Base-by-base conservation (phyloP, 1,140 invertebrate genomes). In the Pygmarrhopalites habei region DNA sequence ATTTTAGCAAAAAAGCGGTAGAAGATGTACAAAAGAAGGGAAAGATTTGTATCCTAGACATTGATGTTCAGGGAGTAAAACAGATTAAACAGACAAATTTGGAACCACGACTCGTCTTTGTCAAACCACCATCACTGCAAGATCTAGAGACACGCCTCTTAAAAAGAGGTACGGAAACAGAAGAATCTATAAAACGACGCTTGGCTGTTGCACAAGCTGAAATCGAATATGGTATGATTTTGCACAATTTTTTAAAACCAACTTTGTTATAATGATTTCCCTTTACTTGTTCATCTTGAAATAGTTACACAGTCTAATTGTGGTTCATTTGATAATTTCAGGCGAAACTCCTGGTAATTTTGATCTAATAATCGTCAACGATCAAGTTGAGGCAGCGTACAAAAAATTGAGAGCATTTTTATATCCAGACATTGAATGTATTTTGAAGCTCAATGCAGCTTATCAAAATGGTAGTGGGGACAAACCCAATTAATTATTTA, bases 61-160 rank as follows among this genome's bases (percentile, higher is more conserved):
- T 99, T 71, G 96, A 99, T 67, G 85, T 93, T 29, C 88, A 98
- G 81, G 96, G 96, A 32, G 95, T 99, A 0, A 90, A 90, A 71
- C 90, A 88, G 76, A 86, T 99, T 2, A 94, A 92, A 72, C 79
- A 83, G 25, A 89, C 86, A 35, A 81, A 89, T 65, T 77, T 97
- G 14, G 83, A 95, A 77, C 87, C 94, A 1, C 75, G 88, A 62
- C 87, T 87, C 70, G 83, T 98, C 12, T 98, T 98, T 75, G 83
- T 99, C n/a, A 89, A 90, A 78, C 93, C 96, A 29, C 95, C 96
- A 14, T 88, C 84, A 23, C 74, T 97, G 46, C 79, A 85, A 52
- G 85, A 86, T 66, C 76, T 95, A 69, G 88, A 95, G 74, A 76
- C 83, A 62, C 80, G 95, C 55, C 79, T 98, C 19, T 76, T 82